Base-by-base conservation (phyloP, 2,113 vertebrate genomes). In the Anolis sagrei region DNA sequence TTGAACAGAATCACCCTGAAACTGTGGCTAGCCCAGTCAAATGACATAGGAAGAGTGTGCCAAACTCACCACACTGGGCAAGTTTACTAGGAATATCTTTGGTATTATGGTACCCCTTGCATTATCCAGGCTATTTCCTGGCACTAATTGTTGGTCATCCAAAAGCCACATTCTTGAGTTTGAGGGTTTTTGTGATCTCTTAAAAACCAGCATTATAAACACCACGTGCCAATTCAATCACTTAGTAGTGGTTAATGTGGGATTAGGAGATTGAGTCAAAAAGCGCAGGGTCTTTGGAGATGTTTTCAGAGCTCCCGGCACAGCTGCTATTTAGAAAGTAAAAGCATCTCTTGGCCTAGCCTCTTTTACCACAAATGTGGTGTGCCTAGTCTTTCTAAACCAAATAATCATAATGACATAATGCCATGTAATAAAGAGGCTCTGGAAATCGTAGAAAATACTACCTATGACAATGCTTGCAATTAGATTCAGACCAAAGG, bases 101-200 rank as follows among this genome's bases (percentile, higher is more conserved):
- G 85, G n/a, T 49, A 90, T 93, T 39, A 74, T 1, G 75, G 5
- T 72, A 36, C 23, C 21, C 64, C 58, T 69, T 87, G 69, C 89
- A 86, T 90, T 90, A 93, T 92, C 5, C 90, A 72, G 92, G 76
- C 36, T 92, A 77, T 93, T 94, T 95, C 64, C 49, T 91, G 85
- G 49, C 69, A 90, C 11, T 44, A 8, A 39, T 78, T 36, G 79
- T 78, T 92, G 70, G 78, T 86, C 54, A 90, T 62, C 81, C 61
- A 5, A 34, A 73, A 83, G 21, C 81, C 84, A 87, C 91, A 88
- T 92, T 89, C 90, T 84, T 39, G 16, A 89, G 58, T 62, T 27
- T 81, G 19, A 1, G 36, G 44, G n/a, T 86, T 94, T 75, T 76
- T 16, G 10, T 79, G 79, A 86, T 81, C 39, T 83, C 32, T 81